Evolutionary conservation across 2,888 invertebrate genomes (phyloP).

Genomic region (Cheiracanthium punctorium): DNA sequence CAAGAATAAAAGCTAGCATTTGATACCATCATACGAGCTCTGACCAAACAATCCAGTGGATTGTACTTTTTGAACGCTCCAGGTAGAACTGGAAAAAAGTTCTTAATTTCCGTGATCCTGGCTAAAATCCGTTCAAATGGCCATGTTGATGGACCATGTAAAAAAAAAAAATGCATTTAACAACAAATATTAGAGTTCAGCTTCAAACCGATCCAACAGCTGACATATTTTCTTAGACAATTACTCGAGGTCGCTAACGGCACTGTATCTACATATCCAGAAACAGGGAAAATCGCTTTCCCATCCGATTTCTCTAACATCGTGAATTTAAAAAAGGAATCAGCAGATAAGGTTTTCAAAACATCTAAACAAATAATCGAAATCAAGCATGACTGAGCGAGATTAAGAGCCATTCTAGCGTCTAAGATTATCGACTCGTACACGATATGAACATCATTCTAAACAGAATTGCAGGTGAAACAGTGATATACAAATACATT

Average conservation of each 20-base stretch:
- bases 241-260: slow-evolving; percentile 45
- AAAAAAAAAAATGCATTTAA: slow-evolving; percentile 44
- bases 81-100: too few species aligned
- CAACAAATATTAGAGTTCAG: slow-evolving; percentile 67
- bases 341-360: slow-evolving; percentile 33
- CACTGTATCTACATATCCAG: not conserved
- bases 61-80: too few species aligned
- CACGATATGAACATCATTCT: slow-evolving; percentile 55
- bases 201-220: slow-evolving; percentile 43
- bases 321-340: not conserved
- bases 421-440: slow-evolving; percentile 66
- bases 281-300: not conserved
- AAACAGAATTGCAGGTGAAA: not conserved
- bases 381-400: slow-evolving; percentile 46
- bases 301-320: not conserved
- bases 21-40: too few species aligned
- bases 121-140: too few species aligned
- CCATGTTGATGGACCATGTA: too few species aligned
- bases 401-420: slow-evolving; percentile 64
- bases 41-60: too few species aligned
- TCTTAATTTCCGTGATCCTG: too few species aligned
- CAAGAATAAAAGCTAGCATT: too few species aligned
- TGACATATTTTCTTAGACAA: slow-evolving; percentile 39
- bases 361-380: slow-evolving; percentile 11
- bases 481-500: slow-evolving; percentile 48